Evolutionary conservation across 2,888 invertebrate species (phyloP).

Genomic region (Polydrusus cervinus): DNA sequence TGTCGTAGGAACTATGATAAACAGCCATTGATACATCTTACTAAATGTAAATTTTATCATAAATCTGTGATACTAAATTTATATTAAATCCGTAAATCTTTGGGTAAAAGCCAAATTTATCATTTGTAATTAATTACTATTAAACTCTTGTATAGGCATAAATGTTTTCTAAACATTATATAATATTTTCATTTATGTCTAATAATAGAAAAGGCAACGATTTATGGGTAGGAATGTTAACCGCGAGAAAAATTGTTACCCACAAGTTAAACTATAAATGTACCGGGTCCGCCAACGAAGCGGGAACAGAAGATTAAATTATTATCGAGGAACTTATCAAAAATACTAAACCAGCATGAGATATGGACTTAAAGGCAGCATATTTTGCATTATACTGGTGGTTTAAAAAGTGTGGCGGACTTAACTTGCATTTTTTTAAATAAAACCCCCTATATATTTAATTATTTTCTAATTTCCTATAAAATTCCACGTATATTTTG

Average conservation of each 20-base stretch:
- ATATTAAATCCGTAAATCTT: slow-evolving; percentile 10
- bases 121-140: slow-evolving; percentile 30
- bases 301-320: too few species aligned
- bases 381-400: too few species aligned
- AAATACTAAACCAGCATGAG: too few species aligned
- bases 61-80: slow-evolving; percentile 31
- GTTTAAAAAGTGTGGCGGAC: too few species aligned
- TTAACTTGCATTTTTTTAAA: too few species aligned
- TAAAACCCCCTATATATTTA: too few species aligned
- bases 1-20: slow-evolving; percentile 24
- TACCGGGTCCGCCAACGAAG: too few species aligned
- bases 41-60: slow-evolving; percentile 31
- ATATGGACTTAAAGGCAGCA: too few species aligned
- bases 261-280: slow-evolving; percentile 27
- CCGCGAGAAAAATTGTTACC: slow-evolving; percentile 19
- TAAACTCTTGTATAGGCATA: background rate
- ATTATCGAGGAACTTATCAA: too few species aligned
- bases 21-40: slow-evolving; percentile 33
- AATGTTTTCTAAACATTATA: slow-evolving; percentile 16
- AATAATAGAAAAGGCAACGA: background rate
- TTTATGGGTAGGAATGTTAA: slow-evolving; percentile 24
- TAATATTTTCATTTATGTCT: slow-evolving; percentile 17
- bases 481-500: too few species aligned
- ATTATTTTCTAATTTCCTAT: too few species aligned
- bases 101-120: slow-evolving; percentile 36